These are phyloP conservation scores for Sebastes taczanowskii DNA, from an alignment of 2,797 vertebrate species.

Conservation along the genomic window DNA sequence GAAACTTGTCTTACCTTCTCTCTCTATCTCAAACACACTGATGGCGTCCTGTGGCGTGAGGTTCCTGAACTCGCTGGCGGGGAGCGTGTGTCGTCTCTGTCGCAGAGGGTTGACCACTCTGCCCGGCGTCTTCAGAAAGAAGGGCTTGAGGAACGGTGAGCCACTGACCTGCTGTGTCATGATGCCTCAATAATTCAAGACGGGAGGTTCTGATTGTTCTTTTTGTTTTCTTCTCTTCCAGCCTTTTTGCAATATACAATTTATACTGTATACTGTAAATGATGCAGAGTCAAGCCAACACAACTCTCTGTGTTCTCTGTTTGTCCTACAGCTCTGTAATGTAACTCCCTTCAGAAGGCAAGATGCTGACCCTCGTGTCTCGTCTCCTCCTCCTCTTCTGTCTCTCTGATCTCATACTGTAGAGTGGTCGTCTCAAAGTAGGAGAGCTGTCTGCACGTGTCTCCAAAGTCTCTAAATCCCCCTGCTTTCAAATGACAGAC, in stretches of 20 bases:
- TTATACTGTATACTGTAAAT: background rate
- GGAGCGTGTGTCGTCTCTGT: constrained; percentile 84
- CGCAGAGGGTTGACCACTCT: constrained; percentile 58
- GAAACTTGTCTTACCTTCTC: constrained; percentile 77
- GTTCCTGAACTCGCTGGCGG: constrained; percentile 86
- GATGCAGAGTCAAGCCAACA: background rate
- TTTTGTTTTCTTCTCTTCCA: background rate
- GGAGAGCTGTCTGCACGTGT: constrained; percentile 71
- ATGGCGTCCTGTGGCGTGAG: constrained; percentile 84
- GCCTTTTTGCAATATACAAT: background rate
- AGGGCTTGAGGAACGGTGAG: constrained; percentile 80
- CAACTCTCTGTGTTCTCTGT: background rate
- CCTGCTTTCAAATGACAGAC: constrained; percentile 35
- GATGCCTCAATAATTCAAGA: constrained; percentile 14
- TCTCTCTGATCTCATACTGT: constrained; percentile 61
- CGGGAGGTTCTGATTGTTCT: background rate
- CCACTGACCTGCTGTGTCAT: constrained; percentile 76
- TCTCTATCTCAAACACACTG: constrained; percentile 87
- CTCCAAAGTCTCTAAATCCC: constrained; percentile 65
- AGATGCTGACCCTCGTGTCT: constrained; percentile 34
- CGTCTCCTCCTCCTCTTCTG: constrained; percentile 31
- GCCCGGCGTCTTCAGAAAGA: constrained; percentile 75
- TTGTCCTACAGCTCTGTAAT: constrained; percentile 12
- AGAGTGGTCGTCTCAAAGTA: constrained; percentile 60
- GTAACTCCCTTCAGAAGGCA: constrained; percentile 3